These are phyloP conservation scores for Alentia gelatinosa DNA, from an alignment of 2,888 invertebrate genomes.

Conservation along the genomic window DNA sequence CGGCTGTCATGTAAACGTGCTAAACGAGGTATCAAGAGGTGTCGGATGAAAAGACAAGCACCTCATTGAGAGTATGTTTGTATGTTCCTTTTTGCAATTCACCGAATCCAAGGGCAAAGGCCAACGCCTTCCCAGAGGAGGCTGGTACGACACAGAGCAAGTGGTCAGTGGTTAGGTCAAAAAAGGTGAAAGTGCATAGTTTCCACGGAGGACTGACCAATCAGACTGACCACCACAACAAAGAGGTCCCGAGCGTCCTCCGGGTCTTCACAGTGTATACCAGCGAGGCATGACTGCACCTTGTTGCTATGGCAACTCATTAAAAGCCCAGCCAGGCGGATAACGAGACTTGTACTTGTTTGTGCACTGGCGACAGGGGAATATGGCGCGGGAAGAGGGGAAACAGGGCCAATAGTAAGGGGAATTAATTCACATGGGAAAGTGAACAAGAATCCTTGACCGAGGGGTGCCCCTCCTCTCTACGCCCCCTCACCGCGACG, in stretches of 20 bases:
- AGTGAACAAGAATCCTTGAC: neutral
- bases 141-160: neutral
- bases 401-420: neutral
- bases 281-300: neutral
- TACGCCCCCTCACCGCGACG: neutral
- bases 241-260: neutral
- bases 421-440: neutral
- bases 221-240: neutral
- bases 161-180: neutral
- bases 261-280: neutral
- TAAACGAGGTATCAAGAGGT: no score
- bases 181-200: no score
- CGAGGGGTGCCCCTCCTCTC: neutral
- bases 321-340: neutral
- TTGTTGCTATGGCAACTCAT: conserved; percentile 5
- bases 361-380: neutral
- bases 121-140: neutral
- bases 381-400: neutral
- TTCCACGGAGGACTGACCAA: no score
- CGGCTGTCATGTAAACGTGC: no score
- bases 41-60: no score
- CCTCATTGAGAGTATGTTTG: neutral
- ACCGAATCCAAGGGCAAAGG: neutral
- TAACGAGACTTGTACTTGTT: neutral
- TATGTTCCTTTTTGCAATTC: neutral